Base-by-base conservation (phyloP, 2,797 vertebrate species). In the Eulemur mongoz region DNA sequence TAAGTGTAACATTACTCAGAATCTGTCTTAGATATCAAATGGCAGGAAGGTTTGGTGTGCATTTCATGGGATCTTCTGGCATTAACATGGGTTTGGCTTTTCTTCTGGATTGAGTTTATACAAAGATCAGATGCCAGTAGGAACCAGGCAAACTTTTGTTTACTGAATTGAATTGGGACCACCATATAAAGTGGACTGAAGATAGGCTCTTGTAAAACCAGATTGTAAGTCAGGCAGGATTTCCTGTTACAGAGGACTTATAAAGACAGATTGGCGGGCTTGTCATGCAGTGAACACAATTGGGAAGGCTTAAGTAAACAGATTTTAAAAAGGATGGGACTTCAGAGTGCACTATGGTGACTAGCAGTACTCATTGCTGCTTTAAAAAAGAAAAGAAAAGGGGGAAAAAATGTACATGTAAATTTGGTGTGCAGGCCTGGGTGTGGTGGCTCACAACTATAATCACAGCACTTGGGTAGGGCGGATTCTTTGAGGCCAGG, bases 161-260 rank as follows among this genome's bases (percentile, higher is more conserved):
- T 57, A 59, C 23, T 79, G 88, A 95, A 50, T 54, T 94, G 76
- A 95, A 63, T 40, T 93, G 72, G 59, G 82, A 22, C 43, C 22
- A 48, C 45, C 32, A 38, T 27, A 23, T 88, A n/a, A 87, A 38
- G 48, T n/a, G 15, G 27, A 27, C 52, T 72, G 23, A 76, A 79
- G 11, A 94, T 17, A 80, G 9, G 15, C 11, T 86, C 86, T 81
- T 72, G 1, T 84, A 67, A 89, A 89, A 76, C 27, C 54, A 82
- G 80, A 30, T 91, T 59, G 32, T 86, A 65, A 93, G 35, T 48
- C 38, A 91, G 35, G 27, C 45, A 93, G 81, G 30, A 45, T 90
- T 92, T 87, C 73, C 20, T 52, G 17, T 52, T 35, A 43, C 5
- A 54, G 63, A 85, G 27, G 70, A 82, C 15, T 87, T 54, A 25